Evolutionary conservation across 2,888 invertebrate genomes (phyloP).

Genomic region (Panopea generosa): DNA sequence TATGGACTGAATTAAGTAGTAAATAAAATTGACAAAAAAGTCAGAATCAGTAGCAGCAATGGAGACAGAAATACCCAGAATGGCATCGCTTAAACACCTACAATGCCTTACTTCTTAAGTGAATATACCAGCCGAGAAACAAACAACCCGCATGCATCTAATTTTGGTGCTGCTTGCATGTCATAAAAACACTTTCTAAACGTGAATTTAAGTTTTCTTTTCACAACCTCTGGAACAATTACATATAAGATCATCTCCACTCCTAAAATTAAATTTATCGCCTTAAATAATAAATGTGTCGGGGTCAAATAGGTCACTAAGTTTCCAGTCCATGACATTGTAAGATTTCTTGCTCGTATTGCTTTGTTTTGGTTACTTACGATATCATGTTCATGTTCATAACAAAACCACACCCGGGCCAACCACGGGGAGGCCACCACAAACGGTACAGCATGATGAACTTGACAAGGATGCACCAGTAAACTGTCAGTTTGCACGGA

Average conservation of each 20-base stretch:
- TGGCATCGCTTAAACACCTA: conserved; percentile 30
- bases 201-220: conserved; percentile 35
- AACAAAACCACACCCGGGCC: conserved; percentile 46
- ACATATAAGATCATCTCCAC: conserved; percentile 29
- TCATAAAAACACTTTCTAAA: conserved; percentile 38
- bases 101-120: too few relatives aligned
- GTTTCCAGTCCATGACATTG: conserved; percentile 28
- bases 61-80: conserved; percentile 23
- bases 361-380: conserved; percentile 6
- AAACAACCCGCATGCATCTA: conserved; percentile 28
- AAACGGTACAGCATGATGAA: conserved; percentile 11
- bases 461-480: conserved; percentile 33
- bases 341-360: conserved; percentile 13
- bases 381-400: conserved; percentile 28
- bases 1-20: conserved; percentile 21
- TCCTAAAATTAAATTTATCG: conserved; percentile 24
- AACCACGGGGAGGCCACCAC: conserved; percentile 40
- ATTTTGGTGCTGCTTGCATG: conserved; percentile 16
- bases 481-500: neutral
- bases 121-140: conserved; percentile 16
- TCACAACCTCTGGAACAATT: conserved; percentile 14
- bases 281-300: conserved; percentile 20
- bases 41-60: conserved; percentile 7
- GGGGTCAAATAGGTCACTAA: conserved; percentile 41
- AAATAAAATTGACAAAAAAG: conserved; percentile 36